phyloP scores from a whole-genome alignment of 2,888 invertebrate species.

The Euspilapteryx auroguttella region DNA sequence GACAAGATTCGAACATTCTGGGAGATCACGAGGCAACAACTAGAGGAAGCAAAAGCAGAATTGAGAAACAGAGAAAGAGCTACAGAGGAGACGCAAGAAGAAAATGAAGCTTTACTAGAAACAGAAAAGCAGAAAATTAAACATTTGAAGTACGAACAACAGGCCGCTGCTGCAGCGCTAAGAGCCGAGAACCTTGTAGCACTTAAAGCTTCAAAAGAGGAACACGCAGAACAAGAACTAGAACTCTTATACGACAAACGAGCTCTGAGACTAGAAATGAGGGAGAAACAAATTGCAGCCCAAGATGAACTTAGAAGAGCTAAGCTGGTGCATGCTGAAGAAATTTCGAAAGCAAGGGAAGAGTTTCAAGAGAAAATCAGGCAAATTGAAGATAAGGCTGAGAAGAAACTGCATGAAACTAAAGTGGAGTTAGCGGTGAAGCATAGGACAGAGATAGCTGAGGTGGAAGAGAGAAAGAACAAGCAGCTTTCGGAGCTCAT shows the following conservation, averaged over 20 bases:
- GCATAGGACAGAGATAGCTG: conserved; percentile 81
- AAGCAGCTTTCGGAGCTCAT: conserved; percentile 81
- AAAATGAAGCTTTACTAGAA: conserved; percentile 85
- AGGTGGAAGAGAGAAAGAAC: conserved; percentile 91
- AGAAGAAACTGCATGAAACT: conserved; percentile 72
- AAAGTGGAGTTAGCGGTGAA: conserved; percentile 72
- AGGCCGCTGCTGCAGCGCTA: conserved; percentile 79
- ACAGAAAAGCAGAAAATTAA: conserved; percentile 92
- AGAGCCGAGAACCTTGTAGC: conserved; percentile 84
- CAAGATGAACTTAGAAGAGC: conserved; percentile 73
- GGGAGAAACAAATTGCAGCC: conserved; percentile 70
- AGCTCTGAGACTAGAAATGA: conserved; percentile 64
- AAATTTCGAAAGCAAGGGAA: conserved; percentile 64
- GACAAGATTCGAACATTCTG: conserved; percentile 94
- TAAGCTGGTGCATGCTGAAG: conserved; percentile 74
- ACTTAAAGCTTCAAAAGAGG: conserved; percentile 81
- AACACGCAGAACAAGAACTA: conserved; percentile 74
- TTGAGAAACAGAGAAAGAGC: conserved; percentile 72
- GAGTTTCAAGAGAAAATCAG: conserved; percentile 49
- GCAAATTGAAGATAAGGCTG: conserved; percentile 63
- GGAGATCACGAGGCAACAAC: conserved; percentile 90
- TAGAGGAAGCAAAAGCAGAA: conserved; percentile 80
- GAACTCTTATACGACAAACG: conserved; percentile 77
- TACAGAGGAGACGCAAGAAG: conserved; percentile 84
- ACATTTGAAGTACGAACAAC: conserved; percentile 89